phyloP scores from a whole-genome alignment of 2,888 invertebrate genomes.

The Lamellibrachia columna region DNA sequence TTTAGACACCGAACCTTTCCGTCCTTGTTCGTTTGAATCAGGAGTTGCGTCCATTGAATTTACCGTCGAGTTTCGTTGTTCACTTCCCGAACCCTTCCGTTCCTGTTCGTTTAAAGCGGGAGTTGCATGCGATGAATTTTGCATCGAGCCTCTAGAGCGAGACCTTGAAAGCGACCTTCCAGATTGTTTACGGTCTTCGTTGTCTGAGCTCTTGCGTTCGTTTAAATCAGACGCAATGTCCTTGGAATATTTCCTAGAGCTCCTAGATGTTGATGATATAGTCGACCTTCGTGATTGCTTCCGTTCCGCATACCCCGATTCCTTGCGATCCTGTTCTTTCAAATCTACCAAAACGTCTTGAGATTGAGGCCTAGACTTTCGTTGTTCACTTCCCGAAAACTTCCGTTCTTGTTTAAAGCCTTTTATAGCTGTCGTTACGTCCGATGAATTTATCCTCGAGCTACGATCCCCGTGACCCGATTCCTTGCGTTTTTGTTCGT shows the following conservation, averaged over 20 bases:
- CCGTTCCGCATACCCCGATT: too few species aligned
- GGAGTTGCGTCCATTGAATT: neutral
- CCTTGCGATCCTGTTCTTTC: too few species aligned
- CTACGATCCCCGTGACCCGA: too few species aligned
- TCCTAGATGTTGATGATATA: neutral
- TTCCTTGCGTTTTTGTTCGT: too few species aligned
- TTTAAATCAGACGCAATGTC: neutral
- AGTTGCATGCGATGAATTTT: neutral
- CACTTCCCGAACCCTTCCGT: neutral
- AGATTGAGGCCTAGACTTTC: too few species aligned
- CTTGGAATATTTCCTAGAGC: neutral
- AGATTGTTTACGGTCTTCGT: neutral
- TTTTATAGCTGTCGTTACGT: too few species aligned
- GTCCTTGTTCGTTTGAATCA: neutral
- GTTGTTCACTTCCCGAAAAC: too few species aligned
- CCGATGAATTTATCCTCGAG: too few species aligned
- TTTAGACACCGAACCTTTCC: neutral
- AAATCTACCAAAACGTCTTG: too few species aligned
- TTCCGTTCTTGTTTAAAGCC: too few species aligned
- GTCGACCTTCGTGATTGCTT: too few species aligned
- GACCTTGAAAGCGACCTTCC: neutral
- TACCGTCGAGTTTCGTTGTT: neutral
- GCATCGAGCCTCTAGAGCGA: neutral
- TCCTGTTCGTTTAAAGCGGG: neutral
- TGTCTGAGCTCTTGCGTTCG: neutral